Evolutionary conservation across 2,113 vertebrate genomes (phyloP).

Genomic region (Propithecus coquereli): DNA sequence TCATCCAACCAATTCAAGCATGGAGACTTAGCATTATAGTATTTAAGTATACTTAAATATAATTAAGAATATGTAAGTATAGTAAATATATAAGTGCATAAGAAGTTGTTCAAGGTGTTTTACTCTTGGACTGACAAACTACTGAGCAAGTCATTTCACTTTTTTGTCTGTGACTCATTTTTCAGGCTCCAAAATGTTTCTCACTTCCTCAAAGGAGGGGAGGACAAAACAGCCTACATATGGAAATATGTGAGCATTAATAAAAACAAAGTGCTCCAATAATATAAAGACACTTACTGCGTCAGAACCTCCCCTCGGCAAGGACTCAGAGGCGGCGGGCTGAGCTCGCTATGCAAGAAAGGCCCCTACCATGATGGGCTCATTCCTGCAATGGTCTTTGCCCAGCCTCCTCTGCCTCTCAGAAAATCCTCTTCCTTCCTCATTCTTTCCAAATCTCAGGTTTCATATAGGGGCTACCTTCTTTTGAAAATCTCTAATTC

Average conservation of each 20-base stretch:
- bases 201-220: not conserved
- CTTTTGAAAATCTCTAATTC: not conserved
- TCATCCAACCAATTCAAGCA: not conserved
- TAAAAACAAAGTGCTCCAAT: not conserved
- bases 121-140: not conserved
- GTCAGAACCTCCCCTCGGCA: not conserved
- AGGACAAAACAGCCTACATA: not conserved
- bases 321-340: not conserved
- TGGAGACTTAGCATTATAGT: too few species aligned
- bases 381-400: too few species aligned
- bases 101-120: not conserved
- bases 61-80: not conserved
- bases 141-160: not conserved
- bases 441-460: not conserved
- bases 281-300: not conserved
- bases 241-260: not conserved
- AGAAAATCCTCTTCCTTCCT: not conserved
- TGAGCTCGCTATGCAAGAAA: not conserved
- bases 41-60: not conserved
- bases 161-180: not conserved
- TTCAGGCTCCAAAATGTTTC: not conserved
- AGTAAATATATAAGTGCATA: not conserved
- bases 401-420: accelerated
- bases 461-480: not conserved
- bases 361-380: accelerated